Evolutionary conservation across 2,797 vertebrate species (phyloP), one percentile per base, ranked within the genome.

Genomic region (Rhinogobio ventralis): DNA sequence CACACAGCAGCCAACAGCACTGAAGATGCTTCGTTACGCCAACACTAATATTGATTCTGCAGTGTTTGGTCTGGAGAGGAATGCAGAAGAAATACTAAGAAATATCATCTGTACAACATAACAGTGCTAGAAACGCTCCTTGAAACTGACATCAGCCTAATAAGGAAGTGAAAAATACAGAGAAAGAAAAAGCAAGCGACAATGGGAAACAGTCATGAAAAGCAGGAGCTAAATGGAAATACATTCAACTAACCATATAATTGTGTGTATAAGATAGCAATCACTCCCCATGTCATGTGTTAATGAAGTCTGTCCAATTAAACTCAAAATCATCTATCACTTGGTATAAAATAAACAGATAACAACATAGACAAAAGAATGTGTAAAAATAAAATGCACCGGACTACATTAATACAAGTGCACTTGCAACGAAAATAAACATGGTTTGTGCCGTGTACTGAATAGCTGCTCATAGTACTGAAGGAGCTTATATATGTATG

Each of bases 1-100:
- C 78, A 69, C 17, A 10, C 71, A 71, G 69, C 83, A 36, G 60
- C 17, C 57, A 36, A 39, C 4, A n/a, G 30, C n/a, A n/a, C 28
- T 33, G 25, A 53, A 84, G 69, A 23, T 72, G 62, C 74, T 77
- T 19, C 49, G 81, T 86, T 84, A 19, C 57, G 75, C 90, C 86
- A 90, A 90, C 90, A 87, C 86, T 51, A 77, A 87, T 87, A 87
- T 86, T 83, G 77, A 86, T 83, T 86, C 62, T 81, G 77, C 25
- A 67, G 23, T 89, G 91, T 90, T 91, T 92, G 91, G 85, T 66
- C 83, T 72, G 81, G 84, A 7, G 5, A 76, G 67, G 90, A 89
- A 90, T 85, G 86, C 86, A 81, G 55, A 90, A 78, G 55, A 66
- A 87, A 75, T 8, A 83, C 86, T 87, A 30, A 83, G 36, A 89